Percentiles rank a stretch among this genome's conserved stretches.
phyloP scores from a whole-genome alignment of 2,888 invertebrate species.

The Synergus umbraculus region DNA sequence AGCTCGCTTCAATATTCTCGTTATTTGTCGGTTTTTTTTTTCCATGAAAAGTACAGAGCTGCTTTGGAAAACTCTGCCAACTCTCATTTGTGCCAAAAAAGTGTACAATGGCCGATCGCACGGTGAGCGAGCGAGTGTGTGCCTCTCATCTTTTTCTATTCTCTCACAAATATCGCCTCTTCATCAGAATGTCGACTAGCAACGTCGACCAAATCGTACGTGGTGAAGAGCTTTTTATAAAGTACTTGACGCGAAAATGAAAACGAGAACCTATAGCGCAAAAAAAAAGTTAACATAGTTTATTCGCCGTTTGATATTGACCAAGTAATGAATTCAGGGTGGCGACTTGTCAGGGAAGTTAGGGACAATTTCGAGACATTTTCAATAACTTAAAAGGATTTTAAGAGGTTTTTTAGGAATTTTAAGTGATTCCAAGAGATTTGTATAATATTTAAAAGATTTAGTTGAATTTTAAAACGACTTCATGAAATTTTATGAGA shows the following conservation, averaged over 20 bases:
- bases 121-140: conserved; percentile 2
- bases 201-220: conserved; percentile 16
- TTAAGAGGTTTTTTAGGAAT: too few relatives aligned
- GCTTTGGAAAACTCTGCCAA: conserved; percentile 22
- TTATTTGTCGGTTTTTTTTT: conserved; percentile 12
- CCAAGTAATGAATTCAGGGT: not conserved
- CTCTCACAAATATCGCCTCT: conserved; percentile 33
- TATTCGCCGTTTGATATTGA: conserved; percentile 3
- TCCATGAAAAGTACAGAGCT: conserved; percentile 18
- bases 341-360: too few relatives aligned
- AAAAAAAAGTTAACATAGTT: not conserved
- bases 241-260: conserved; percentile 22
- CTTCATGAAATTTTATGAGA: too few relatives aligned
- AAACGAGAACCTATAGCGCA: not conserved
- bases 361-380: too few relatives aligned
- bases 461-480: too few relatives aligned
- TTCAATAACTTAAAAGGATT: too few relatives aligned
- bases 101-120: conserved; percentile 27
- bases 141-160: conserved; percentile 11
- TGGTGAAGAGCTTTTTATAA: conserved; percentile 25
- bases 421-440: too few relatives aligned
- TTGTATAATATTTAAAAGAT: too few relatives aligned
- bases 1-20: not conserved
- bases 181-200: conserved; percentile 31
- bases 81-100: conserved; percentile 32